Evolutionary conservation across 1,140 invertebrate genomes (phyloP).

Genomic region (Cyclargus thomasi): DNA sequence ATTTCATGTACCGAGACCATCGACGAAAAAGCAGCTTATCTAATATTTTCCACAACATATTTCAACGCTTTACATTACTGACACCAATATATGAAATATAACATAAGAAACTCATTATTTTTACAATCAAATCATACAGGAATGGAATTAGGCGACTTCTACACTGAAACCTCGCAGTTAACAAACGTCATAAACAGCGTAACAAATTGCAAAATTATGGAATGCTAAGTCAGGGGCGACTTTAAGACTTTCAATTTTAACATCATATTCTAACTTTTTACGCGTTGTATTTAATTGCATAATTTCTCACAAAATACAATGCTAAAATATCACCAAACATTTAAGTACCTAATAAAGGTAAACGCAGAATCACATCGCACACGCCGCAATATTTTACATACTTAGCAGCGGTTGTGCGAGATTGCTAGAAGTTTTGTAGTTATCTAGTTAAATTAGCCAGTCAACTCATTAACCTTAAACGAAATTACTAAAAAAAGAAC

Average conservation of each 20-base stretch:
- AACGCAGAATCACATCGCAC: too few relatives aligned
- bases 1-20: neutral
- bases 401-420: too few relatives aligned
- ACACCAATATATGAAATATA: neutral
- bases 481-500: too few relatives aligned
- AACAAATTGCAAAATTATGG: neutral
- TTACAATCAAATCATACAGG: neutral
- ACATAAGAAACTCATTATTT: neutral
- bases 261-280: neutral
- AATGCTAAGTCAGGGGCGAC: neutral
- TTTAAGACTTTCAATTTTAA: neutral
- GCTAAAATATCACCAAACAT: slow-evolving; percentile 7
- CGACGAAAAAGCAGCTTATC: neutral
- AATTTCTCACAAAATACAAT: neutral
- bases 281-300: neutral
- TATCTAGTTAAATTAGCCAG: too few relatives aligned
- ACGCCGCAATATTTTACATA: too few relatives aligned
- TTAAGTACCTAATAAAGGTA: slow-evolving; percentile 12
- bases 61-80: neutral
- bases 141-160: neutral
- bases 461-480: too few relatives aligned
- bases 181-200: neutral
- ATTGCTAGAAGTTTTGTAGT: too few relatives aligned
- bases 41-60: neutral
- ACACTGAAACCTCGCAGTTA: neutral